Evolutionary conservation across 2,113 vertebrate genomes (phyloP), one percentile per base, ranked within the genome.

Genomic region (Irena cyanogastra): DNA sequence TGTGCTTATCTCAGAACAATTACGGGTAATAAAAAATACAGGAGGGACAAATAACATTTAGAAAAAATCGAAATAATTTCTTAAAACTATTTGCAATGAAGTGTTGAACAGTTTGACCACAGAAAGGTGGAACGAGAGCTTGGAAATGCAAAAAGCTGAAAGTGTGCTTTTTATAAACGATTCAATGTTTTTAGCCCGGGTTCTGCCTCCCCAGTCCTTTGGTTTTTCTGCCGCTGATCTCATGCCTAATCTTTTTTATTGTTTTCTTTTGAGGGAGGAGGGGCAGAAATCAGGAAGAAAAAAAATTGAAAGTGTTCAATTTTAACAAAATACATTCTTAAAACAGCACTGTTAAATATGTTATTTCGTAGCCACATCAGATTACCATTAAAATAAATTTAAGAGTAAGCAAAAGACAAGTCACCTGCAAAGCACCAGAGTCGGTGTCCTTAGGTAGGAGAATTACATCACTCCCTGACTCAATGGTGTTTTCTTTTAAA

Each of bases 371-470:
- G 41, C 75, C 63, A 76, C 26, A 23, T 26, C 83, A 76, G 71
- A 65, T 50, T 61, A 33, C 69, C 89, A 92, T 92, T 82, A 79
- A 96, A 96, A 97, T 86, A 91, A 95, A 96, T 95, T 87, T 61
- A 93, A 93, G 97, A 98, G 96, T 98, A 97, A 97, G 97, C 97
- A 97, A 97, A 97, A 97, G 96, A 94, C 61, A 97, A 96, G 97
- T 98, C 97, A 98, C 98, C 97, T 98, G 97, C 97, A 97, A 97
- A 97, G 96, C 97, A 98, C 95, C 94, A 97, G 50, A 98, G 95
- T 97, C 97, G 70, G 94, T 97, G 97, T 96, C 96, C 97, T 97
- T 97, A 95, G 95, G 94, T 92, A 95, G 93, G 92, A 89, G 94
- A 97, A 93, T 97, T 97, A 95, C 97, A 97, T 97, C 98, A 97